Base-by-base conservation (phyloP, 2,113 vertebrate species). In the Suncus etruscus region DNA sequence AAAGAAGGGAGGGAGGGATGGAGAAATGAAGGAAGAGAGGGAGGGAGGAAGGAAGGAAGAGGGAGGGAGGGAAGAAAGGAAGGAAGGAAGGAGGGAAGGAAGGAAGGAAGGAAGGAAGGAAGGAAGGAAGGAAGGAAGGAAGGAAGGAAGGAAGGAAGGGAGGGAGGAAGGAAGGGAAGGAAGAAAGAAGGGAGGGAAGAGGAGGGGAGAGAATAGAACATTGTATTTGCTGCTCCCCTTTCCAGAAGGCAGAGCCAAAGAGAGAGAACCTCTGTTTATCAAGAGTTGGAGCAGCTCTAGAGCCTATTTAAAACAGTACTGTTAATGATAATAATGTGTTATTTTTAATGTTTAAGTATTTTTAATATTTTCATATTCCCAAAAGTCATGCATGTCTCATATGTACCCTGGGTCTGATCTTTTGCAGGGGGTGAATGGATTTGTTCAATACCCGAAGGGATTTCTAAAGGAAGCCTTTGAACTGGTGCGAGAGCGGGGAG, bases 401-500 rank as follows among this genome's bases (percentile, higher is more conserved):
- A 79, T 15, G 45, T 27, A 76, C 90, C 51, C 65, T 70, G 61
- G 70, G 4, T 79, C 66, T 93, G 89, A 7, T 92, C 82, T 91
- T 95, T 87, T 91, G 27, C 95, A 99, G 98, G 99, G 99, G 48
- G 97, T 99, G 15, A 99, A 98, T 70, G 99, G 99, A 93, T 90
- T 96, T 22, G 97, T 99, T 81, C 99, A 99, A 93, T 99, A 99
- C 84, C 99, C 99, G 0, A 99, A 98, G 95, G 97, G 97, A 93
- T 99, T 98, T 97, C 97, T 99, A 50, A 98, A 98, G 87, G 98
- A 99, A 92, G 98, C 98, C 61, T 99, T 98, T 92, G 84, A 94
- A 89, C 97, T 99, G 70, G 98, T 99, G 25, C 97, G 98, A 92
- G 98, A 98, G 87, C 98, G 96, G 95, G 98, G 99, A 83, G 99